These are phyloP conservation scores for Galeopterus variegatus DNA, from an alignment of 2,113 vertebrate genomes.

Conservation along the genomic window DNA sequence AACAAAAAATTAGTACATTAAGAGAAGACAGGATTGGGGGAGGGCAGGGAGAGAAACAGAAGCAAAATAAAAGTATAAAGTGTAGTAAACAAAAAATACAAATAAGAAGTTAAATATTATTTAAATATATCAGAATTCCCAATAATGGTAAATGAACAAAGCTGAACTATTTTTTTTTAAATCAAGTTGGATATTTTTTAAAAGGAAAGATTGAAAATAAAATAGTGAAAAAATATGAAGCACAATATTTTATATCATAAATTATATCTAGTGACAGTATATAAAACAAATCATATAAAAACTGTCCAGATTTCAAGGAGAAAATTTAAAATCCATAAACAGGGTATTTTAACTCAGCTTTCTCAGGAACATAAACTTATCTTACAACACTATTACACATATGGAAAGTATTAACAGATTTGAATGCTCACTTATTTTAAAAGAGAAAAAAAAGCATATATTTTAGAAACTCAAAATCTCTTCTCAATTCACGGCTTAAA, in stretches of 20 bases:
- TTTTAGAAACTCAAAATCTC: constrained; percentile 10
- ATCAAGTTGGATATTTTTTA: background rate
- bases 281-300: constrained; percentile 24
- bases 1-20: background rate
- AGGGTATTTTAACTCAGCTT: background rate
- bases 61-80: background rate
- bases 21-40: background rate
- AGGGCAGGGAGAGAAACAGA: background rate
- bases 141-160: constrained; percentile 2
- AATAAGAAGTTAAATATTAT: background rate
- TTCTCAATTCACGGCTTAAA: background rate
- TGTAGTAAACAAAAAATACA: background rate
- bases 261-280: background rate
- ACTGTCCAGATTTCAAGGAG: background rate
- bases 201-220: constrained; percentile 20
- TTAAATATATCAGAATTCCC: background rate
- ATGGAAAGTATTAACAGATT: background rate
- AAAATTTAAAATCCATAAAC: constrained; percentile 5
- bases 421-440: constrained; percentile 2
- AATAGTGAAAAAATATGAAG: background rate
- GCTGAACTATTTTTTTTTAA: background rate
- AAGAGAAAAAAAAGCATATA: constrained; percentile 12
- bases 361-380: background rate
- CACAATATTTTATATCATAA: background rate
- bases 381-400: background rate